Percentiles rank a stretch among this genome's conserved stretches.
phyloP scores from a whole-genome alignment of 2,797 vertebrate species.

The Gadopsis marmoratus region DNA sequence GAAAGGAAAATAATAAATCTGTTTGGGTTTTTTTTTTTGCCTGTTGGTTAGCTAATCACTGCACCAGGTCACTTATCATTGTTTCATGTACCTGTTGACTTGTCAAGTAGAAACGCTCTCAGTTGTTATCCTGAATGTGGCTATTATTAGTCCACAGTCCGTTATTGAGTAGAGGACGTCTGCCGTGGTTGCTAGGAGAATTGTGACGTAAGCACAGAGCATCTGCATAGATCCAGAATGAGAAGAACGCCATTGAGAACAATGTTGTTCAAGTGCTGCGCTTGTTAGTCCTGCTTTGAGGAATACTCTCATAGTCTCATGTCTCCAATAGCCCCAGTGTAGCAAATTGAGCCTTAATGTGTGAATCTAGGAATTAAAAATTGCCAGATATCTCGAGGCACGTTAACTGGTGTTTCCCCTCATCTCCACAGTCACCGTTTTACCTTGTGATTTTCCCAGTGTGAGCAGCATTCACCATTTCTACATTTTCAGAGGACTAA shows the following conservation, averaged over 20 bases:
- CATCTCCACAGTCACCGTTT: conserved; percentile 38
- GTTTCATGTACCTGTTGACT: conserved; percentile 3
- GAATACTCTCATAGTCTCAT: conserved; percentile 16
- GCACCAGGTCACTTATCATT: not conserved
- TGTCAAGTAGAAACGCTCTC: conserved; percentile 1
- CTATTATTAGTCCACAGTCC: conserved; percentile 30
- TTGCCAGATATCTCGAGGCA: conserved; percentile 25
- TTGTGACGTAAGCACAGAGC: not conserved
- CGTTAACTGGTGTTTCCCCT: conserved; percentile 24
- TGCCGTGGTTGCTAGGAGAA: conserved; percentile 25
- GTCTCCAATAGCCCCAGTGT: conserved; percentile 62
- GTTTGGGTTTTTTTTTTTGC: not conserved
- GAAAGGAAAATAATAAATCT: not conserved
- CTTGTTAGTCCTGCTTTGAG: conserved; percentile 41
- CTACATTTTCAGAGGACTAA: conserved; percentile 65
- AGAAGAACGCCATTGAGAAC: not conserved
- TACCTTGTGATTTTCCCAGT: conserved; percentile 38
- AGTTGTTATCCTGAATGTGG: conserved; percentile 15
- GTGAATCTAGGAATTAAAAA: conserved; percentile 50
- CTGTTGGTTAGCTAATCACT: not conserved
- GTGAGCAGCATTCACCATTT: conserved; percentile 56
- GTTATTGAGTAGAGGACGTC: conserved; percentile 9
- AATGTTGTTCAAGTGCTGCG: conserved; percentile 25
- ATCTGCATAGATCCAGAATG: not conserved
- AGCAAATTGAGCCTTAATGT: conserved; percentile 76